Percentiles rank a stretch among this genome's conserved stretches.
These are phyloP conservation scores for Osmerus mordax DNA, from an alignment of 2,113 vertebrate species.

Conservation along the genomic window DNA sequence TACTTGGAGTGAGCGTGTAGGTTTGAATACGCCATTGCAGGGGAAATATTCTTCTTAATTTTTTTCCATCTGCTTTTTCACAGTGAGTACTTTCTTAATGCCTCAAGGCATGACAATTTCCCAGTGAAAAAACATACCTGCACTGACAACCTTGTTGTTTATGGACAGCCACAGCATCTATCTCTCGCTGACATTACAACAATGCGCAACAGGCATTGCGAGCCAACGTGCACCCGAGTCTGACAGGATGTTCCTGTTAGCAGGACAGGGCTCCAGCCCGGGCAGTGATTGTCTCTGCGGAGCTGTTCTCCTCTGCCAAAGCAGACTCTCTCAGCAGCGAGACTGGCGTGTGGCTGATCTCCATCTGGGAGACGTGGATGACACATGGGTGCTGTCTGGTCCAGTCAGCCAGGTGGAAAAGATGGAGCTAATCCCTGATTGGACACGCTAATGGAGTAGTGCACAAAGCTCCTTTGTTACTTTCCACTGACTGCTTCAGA, in stretches of 20 bases:
- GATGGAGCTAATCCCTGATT: conserved; percentile 35
- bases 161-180: conserved; percentile 10
- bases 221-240: conserved; percentile 29
- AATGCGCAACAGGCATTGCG: too few relatives aligned
- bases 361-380: conserved; percentile 48
- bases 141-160: conserved; percentile 8
- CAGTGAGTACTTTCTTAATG: too few relatives aligned
- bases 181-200: neutral
- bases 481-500: conserved; percentile 18
- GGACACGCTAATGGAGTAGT: conserved; percentile 37
- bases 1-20: too few relatives aligned
- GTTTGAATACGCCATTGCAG: too few relatives aligned
- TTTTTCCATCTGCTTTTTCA: too few relatives aligned
- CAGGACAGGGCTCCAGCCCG: neutral
- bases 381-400: conserved; percentile 36
- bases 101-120: conserved; percentile 7
- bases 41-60: too few relatives aligned
- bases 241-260: conserved; percentile 18
- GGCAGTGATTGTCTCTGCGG: conserved; percentile 34
- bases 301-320: conserved; percentile 44
- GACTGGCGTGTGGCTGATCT: conserved; percentile 29
- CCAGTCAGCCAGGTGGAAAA: conserved; percentile 40
- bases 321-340: conserved; percentile 17
- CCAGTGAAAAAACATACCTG: conserved; percentile 37
- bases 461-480: conserved; percentile 34